These are phyloP conservation scores for Hydrolagus affinis DNA, from an alignment of 2,113 vertebrate genomes.

Conservation along the genomic window DNA sequence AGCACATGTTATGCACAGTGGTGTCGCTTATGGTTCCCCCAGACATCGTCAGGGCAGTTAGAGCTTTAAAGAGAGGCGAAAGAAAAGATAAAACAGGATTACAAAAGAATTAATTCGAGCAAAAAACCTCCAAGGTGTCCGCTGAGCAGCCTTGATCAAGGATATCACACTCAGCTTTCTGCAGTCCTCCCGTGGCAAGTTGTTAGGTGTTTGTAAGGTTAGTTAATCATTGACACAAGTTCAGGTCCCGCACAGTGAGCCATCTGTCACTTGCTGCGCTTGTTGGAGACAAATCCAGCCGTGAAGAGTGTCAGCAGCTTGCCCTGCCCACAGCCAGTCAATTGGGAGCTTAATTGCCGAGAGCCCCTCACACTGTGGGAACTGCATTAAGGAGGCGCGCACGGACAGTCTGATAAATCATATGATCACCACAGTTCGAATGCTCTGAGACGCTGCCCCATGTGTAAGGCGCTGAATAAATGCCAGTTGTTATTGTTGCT, in stretches of 20 bases:
- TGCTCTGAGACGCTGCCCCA: too few relatives aligned
- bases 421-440: slow-evolving; percentile 52
- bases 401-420: slow-evolving; percentile 52
- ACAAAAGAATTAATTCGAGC: slow-evolving; percentile 43
- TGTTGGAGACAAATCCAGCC: slow-evolving; percentile 50
- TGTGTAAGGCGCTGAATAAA: too few relatives aligned
- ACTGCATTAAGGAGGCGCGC: slow-evolving; percentile 57
- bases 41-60: slow-evolving; percentile 51
- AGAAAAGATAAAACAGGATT: slow-evolving; percentile 47
- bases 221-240: slow-evolving; percentile 66
- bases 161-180: slow-evolving; percentile 5
- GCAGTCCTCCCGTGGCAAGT: slow-evolving; percentile 42
- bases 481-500: too few relatives aligned
- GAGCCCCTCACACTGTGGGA: slow-evolving; percentile 56
- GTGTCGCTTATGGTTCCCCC: slow-evolving; percentile 47
- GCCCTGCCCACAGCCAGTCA: slow-evolving; percentile 47
- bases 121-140: slow-evolving; percentile 33
- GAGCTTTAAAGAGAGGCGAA: slow-evolving; percentile 49
- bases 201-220: slow-evolving; percentile 51
- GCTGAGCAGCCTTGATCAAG: slow-evolving; percentile 39
- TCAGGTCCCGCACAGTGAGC: slow-evolving; percentile 52
- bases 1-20: slow-evolving; percentile 42
- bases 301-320: slow-evolving; percentile 51
- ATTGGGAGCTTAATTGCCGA: slow-evolving; percentile 72
- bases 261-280: slow-evolving; percentile 54